Evolutionary conservation across 2,797 vertebrate genomes (phyloP).

Genomic region (Garrulus glandarius): DNA sequence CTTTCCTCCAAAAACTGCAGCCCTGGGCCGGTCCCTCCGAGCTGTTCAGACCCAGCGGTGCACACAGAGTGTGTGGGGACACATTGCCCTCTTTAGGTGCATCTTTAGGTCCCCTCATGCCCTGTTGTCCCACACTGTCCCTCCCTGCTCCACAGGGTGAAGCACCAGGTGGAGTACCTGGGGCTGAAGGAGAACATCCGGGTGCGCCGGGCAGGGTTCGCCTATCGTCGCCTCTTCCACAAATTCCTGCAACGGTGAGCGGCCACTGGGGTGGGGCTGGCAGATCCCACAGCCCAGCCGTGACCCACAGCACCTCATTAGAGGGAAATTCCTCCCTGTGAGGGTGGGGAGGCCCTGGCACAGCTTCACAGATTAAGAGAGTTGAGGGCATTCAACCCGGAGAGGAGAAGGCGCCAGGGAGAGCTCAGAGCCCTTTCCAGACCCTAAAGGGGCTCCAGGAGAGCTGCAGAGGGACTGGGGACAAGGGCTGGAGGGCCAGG

Average conservation of each 20-base stretch:
- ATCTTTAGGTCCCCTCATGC: background rate
- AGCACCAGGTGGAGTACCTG: slow-evolving; percentile 94
- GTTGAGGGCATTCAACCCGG: background rate
- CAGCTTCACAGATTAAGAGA: background rate
- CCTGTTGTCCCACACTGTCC: rapidly evolving
- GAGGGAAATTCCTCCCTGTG: background rate
- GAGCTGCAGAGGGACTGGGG: background rate
- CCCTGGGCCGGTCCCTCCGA: background rate
- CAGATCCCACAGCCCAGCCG: rapidly evolving
- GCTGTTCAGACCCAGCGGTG: background rate
- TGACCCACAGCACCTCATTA: rapidly evolving
- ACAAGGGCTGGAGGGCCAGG: background rate
- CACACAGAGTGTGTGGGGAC: rapidly evolving
- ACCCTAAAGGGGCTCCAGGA: background rate
- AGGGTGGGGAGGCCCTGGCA: background rate
- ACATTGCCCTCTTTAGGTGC: rapidly evolving
- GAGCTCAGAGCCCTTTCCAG: background rate
- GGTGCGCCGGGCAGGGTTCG: slow-evolving; percentile 90
- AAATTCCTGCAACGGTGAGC: slow-evolving; percentile 91
- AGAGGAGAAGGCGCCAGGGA: rapidly evolving
- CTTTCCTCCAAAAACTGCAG: background rate
- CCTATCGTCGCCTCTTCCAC: slow-evolving; percentile 88
- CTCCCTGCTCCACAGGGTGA: slow-evolving; percentile 74
- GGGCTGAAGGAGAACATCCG: slow-evolving; percentile 93
- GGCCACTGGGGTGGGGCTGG: rapidly evolving